A percentile compares a stretch with the other conserved stretches of the same genome.
Conservation (phyloP, 2,113 vertebrate species). For the Phoenicopterus ruber region DNA sequence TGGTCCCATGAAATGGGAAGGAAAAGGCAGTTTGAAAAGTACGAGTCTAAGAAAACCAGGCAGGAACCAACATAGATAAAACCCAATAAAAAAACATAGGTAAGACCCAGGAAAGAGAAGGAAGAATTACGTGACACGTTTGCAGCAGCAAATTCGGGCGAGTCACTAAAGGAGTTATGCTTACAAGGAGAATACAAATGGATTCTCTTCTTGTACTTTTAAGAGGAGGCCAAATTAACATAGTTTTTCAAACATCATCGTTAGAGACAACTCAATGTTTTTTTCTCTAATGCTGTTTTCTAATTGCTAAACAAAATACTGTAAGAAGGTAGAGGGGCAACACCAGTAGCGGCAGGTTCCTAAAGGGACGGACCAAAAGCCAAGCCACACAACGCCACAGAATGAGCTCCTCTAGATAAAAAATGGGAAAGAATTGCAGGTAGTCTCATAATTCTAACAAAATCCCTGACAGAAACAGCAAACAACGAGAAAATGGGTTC, state of each 20-base stretch:
- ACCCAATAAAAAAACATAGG: neutral
- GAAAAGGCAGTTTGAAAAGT: neutral
- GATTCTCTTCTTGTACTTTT: neutral
- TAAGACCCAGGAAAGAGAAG: neutral
- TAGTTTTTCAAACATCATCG: neutral
- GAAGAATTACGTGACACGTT: neutral
- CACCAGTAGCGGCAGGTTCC: fast-evolving
- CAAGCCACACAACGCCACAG: neutral
- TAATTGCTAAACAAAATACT: neutral
- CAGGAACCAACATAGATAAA: neutral
- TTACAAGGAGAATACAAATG: neutral
- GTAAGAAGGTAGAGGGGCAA: neutral
- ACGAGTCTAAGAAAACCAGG: neutral
- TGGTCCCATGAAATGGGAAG: neutral
- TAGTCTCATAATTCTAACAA: neutral
- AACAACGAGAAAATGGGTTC: neutral
- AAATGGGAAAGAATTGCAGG: neutral
- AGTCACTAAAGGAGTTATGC: neutral
- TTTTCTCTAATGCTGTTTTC: neutral
- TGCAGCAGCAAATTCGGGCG: neutral
- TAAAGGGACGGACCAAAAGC: neutral
- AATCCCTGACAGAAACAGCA: neutral
- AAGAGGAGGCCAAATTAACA: neutral
- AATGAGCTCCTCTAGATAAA: neutral
- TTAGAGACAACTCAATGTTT: neutral